Conservation (phyloP, 2,888 invertebrate genomes). For the Polydesmus complanatus region DNA sequence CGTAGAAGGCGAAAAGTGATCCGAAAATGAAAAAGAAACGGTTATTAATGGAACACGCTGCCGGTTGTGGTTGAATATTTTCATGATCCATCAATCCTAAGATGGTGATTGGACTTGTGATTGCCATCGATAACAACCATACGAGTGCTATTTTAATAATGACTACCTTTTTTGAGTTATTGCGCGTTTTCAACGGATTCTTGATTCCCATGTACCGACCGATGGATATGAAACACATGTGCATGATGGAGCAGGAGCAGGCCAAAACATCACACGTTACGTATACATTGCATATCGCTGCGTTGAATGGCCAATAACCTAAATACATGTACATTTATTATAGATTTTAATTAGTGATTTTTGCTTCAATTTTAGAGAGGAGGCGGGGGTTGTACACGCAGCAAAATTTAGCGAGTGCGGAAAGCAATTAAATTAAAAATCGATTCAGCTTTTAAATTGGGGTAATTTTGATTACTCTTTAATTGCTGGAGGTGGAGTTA, state of each 20-base stretch:
- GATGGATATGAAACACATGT: slow-evolving; percentile 42
- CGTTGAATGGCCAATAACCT: slow-evolving; percentile 78
- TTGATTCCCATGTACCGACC: slow-evolving; percentile 40
- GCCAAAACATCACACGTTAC: slow-evolving; percentile 60
- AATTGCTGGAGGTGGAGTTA: too few species aligned
- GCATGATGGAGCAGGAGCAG: slow-evolving; percentile 42
- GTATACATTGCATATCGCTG: slow-evolving; percentile 46
- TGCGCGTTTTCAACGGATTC: slow-evolving; percentile 36
- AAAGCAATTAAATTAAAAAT: too few species aligned
- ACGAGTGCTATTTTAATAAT: slow-evolving; percentile 83
- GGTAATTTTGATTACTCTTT: too few species aligned
- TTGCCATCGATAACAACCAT: slow-evolving; percentile 82
- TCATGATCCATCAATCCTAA: slow-evolving; percentile 36
- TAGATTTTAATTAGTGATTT: too few species aligned
- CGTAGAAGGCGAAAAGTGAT: slow-evolving; percentile 89
- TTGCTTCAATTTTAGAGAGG: too few species aligned
- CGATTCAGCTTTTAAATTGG: too few species aligned
- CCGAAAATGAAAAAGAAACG: slow-evolving; percentile 57
- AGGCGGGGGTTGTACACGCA: too few species aligned
- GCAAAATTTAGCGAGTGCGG: too few species aligned
- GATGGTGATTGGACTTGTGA: slow-evolving; percentile 66
- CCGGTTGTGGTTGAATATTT: slow-evolving; percentile 30
- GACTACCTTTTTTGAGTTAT: slow-evolving; percentile 37
- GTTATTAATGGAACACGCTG: slow-evolving; percentile 34
- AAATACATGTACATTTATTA: too few species aligned